These are phyloP conservation scores for Lethenteron camtschaticum DNA, from an alignment of 2,113 vertebrate species.

Conservation along the genomic window DNA sequence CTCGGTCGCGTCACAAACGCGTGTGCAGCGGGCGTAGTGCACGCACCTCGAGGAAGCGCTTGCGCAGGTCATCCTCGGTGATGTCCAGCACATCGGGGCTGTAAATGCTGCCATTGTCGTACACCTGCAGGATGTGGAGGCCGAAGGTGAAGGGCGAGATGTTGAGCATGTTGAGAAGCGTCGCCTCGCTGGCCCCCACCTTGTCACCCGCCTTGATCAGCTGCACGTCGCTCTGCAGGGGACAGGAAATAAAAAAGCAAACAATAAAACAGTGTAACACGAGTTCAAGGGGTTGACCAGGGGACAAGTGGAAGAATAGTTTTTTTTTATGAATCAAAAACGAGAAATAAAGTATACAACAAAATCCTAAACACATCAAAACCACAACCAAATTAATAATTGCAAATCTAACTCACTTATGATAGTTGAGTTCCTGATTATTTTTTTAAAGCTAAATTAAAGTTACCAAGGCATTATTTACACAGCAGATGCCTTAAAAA, in stretches of 20 bases:
- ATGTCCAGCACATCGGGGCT: slow-evolving; percentile 94
- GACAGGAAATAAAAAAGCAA: background rate
- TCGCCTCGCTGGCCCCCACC: slow-evolving; percentile 94
- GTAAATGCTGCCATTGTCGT: slow-evolving; percentile 92
- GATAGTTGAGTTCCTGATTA: too few species aligned
- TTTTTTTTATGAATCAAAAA: too few species aligned
- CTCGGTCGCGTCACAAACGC: too few species aligned
- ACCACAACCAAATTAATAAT: too few species aligned
- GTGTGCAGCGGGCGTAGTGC: accelerated
- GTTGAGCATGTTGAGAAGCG: slow-evolving; percentile 89
- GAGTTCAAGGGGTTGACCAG: too few species aligned
- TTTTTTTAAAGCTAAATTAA: too few species aligned
- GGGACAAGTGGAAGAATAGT: too few species aligned
- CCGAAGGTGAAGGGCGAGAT: slow-evolving; percentile 95
- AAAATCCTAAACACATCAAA: too few species aligned
- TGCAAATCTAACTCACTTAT: too few species aligned
- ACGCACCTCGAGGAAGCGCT: slow-evolving; percentile 64
- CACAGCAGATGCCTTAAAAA: too few species aligned
- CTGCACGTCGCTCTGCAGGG: slow-evolving; percentile 53
- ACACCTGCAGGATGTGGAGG: slow-evolving; percentile 84
- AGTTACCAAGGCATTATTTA: too few species aligned
- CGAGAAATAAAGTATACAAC: too few species aligned
- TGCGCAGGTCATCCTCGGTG: slow-evolving; percentile 65
- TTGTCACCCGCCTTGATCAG: slow-evolving; percentile 81
- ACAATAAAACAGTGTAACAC: background rate